Evolutionary conservation across 2,888 invertebrate genomes (phyloP).

Genomic region (Drosophila fungiperda): DNA sequence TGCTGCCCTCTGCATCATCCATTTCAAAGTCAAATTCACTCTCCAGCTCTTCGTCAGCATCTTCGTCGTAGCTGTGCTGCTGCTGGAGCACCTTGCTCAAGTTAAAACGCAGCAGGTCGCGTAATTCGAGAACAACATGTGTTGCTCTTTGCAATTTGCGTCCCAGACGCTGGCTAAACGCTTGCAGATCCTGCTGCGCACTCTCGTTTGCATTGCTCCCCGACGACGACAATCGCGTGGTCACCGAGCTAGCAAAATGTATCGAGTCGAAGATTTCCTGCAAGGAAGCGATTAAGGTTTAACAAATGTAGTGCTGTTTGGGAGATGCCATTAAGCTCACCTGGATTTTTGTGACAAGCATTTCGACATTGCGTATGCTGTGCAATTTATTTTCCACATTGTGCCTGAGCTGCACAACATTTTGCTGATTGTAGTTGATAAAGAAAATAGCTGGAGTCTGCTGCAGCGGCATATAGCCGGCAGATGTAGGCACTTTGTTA

Average conservation of each 20-base stretch:
- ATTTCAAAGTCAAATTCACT: conserved; percentile 73
- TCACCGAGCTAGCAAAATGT: conserved; percentile 69
- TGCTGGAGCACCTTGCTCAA: conserved; percentile 70
- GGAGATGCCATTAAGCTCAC: conserved; percentile 44
- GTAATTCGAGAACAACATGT: conserved; percentile 78
- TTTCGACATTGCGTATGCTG: conserved; percentile 83
- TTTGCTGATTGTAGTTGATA: conserved; percentile 79
- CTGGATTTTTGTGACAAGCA: conserved; percentile 84
- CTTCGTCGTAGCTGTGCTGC: conserved; percentile 60
- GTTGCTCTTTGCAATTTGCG: conserved; percentile 82
- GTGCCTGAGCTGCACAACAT: conserved; percentile 78
- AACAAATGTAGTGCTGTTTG: rapidly evolving
- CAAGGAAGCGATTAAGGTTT: background rate
- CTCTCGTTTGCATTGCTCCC: conserved; percentile 39
- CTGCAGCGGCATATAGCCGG: conserved; percentile 57
- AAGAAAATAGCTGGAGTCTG: conserved; percentile 68
- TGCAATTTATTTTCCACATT: conserved; percentile 81
- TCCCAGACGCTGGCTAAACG: conserved; percentile 77
- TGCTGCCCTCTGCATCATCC: conserved; percentile 68
- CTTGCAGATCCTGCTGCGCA: conserved; percentile 72
- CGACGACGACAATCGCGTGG: conserved; percentile 32
- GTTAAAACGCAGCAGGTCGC: conserved; percentile 78
- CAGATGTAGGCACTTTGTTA: conserved; percentile 80
- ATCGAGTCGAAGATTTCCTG: conserved; percentile 85
- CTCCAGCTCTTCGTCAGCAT: conserved; percentile 53